phyloP scores from a whole-genome alignment of 2,797 vertebrate species.

The Smutsia gigantea region DNA sequence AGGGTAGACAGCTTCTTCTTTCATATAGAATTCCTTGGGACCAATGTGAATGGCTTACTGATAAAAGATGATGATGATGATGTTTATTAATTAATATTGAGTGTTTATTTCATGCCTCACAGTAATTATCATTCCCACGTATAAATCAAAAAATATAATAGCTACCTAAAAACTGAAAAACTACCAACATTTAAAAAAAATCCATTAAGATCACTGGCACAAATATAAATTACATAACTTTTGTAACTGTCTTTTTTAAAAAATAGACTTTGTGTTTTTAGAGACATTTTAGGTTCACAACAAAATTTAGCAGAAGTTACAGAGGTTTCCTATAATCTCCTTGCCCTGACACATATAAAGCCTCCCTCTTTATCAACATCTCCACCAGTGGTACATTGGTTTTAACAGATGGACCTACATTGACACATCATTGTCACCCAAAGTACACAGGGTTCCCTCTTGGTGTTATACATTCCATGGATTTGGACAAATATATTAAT shows the following conservation, averaged over 20 bases:
- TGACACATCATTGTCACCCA: neutral
- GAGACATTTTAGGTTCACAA: neutral
- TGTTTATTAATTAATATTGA: neutral
- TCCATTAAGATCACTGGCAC: neutral
- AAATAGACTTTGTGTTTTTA: neutral
- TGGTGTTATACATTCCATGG: neutral
- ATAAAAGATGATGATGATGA: neutral
- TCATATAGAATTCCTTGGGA: neutral
- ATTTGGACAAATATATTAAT: neutral
- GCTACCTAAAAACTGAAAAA: neutral
- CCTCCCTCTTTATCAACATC: neutral
- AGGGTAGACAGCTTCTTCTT: neutral
- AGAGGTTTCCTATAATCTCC: neutral
- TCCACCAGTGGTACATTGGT: neutral
- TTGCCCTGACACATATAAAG: neutral
- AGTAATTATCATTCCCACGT: neutral
- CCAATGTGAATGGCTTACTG: neutral
- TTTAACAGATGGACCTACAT: neutral
- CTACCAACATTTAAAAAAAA: neutral
- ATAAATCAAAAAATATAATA: neutral
- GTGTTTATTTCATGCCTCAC: neutral
- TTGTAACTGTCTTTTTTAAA: neutral
- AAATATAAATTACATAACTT: neutral
- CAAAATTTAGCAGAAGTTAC: neutral
- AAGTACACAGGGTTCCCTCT: neutral